Evolutionary conservation across 2,113 vertebrate genomes (phyloP).

Genomic region (Mola mola): DNA sequence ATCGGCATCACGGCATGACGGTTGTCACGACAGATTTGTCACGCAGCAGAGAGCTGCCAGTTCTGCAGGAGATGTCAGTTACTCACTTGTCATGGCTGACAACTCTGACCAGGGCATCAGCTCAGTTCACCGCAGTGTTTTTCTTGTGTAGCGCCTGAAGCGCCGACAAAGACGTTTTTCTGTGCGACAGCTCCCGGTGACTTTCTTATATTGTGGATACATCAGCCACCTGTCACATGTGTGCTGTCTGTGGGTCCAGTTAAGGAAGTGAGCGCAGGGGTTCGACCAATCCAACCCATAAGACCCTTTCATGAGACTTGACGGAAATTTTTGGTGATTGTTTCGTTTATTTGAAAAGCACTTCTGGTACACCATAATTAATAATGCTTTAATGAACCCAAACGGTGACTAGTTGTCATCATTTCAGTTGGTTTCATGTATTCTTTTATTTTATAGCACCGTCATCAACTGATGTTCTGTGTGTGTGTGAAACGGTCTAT

Average conservation of each 20-base stretch:
- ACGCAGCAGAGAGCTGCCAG: constrained; percentile 47
- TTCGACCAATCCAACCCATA: background rate
- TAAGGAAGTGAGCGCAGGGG: background rate
- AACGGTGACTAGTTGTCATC: too few relatives aligned
- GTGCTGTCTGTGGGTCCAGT: background rate
- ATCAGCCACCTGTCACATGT: constrained; percentile 18
- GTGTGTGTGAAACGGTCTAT: background rate
- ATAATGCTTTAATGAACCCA: too few relatives aligned
- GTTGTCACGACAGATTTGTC: constrained; percentile 70
- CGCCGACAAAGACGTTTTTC: background rate
- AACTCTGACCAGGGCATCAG: constrained; percentile 49
- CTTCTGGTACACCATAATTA: too few relatives aligned
- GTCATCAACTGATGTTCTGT: background rate
- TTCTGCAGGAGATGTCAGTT: constrained; percentile 49
- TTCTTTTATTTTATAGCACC: background rate
- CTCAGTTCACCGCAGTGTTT: constrained; percentile 25
- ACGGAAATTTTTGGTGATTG: background rate
- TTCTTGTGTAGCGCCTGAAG: constrained; percentile 1
- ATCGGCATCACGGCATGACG: constrained; percentile 46
- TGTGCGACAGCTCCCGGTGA: constrained; percentile 22
- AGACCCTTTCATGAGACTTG: background rate
- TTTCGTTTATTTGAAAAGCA: background rate
- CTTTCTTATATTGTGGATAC: constrained; percentile 23
- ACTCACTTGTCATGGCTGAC: constrained; percentile 65
- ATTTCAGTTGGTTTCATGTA: too few relatives aligned